Conservation (phyloP, 2,113 vertebrate genomes). For the Myocastor coypus region DNA sequence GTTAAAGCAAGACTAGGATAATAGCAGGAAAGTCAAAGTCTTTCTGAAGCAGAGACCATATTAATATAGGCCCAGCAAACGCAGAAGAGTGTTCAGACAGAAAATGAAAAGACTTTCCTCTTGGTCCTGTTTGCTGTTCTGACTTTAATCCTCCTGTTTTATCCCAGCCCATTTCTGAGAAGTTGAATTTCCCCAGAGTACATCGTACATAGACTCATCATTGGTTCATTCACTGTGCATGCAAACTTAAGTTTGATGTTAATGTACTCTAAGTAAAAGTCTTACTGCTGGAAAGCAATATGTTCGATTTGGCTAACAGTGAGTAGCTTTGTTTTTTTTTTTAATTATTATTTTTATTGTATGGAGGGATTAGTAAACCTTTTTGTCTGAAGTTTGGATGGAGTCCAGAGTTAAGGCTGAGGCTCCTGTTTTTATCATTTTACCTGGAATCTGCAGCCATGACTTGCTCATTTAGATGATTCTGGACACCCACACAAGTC, state of each 20-base stretch:
- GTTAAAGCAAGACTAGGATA: constrained; percentile 87
- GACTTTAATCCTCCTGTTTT: constrained; percentile 60
- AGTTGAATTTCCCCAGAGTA: constrained; percentile 46
- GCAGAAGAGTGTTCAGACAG: constrained; percentile 4
- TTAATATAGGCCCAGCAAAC: constrained; percentile 66
- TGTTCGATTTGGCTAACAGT: constrained; percentile 77
- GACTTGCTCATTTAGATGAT: background rate
- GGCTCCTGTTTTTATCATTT: constrained; percentile 46
- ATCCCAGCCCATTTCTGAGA: constrained; percentile 30
- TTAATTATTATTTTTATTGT: constrained; percentile 78
- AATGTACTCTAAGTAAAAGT: constrained; percentile 71
- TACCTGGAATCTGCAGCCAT: constrained; percentile 62
- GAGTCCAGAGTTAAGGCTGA: constrained; percentile 72
- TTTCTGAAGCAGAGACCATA: constrained; percentile 76
- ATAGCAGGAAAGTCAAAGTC: constrained; percentile 83
- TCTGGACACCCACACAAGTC: background rate
- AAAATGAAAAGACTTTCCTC: constrained; percentile 72
- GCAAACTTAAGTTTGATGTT: constrained; percentile 60
- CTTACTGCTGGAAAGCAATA: constrained; percentile 75
- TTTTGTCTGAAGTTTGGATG: constrained; percentile 72
- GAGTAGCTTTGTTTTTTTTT: constrained; percentile 71
- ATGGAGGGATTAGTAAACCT: constrained; percentile 73
- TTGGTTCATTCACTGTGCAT: constrained; percentile 56
- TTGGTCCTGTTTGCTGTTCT: constrained; percentile 66
- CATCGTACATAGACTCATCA: constrained; percentile 54